These are phyloP conservation scores for Apostichopus japonicus DNA, from an alignment of 35 echinoderm and acorn worm species.

Conservation along the genomic window DNA sequence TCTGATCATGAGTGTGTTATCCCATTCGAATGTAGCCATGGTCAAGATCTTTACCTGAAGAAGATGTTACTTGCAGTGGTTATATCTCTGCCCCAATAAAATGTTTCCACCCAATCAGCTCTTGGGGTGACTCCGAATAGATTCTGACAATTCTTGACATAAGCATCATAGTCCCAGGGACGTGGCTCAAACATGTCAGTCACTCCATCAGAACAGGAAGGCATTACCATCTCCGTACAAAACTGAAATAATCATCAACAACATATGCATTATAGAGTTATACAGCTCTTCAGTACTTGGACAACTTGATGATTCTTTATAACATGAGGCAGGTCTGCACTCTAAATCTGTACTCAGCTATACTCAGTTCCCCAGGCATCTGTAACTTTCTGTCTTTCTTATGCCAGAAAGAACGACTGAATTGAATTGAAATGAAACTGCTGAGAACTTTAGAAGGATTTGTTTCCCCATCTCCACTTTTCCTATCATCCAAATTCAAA, in stretches of 20 bases:
- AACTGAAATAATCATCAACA: conserved; percentile 13
- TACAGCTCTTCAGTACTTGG: not conserved
- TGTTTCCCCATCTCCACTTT: too few relatives aligned
- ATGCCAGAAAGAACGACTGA: too few relatives aligned
- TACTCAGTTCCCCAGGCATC: too few relatives aligned
- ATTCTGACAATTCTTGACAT: conserved; percentile 61
- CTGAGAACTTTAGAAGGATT: too few relatives aligned
- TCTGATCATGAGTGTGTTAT: too few relatives aligned
- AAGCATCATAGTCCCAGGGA: conserved; percentile 76
- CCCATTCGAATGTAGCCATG: not conserved
- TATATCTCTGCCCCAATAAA: conserved; percentile 89
- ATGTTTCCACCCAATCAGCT: conserved; percentile 69
- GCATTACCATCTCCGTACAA: conserved; percentile 97
- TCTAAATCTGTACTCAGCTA: too few relatives aligned
- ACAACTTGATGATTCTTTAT: too few relatives aligned
- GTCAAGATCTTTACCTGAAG: conserved; percentile 79
- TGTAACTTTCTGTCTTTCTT: too few relatives aligned
- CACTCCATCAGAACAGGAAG: conserved; percentile 76
- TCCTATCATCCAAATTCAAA: too few relatives aligned
- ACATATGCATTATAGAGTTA: not conserved
- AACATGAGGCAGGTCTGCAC: too few relatives aligned
- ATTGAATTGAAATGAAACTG: too few relatives aligned
- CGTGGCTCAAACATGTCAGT: conserved; percentile 92
- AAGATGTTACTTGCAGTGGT: conserved; percentile 86
- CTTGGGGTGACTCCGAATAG: conserved; percentile 78